A percentile compares a stretch with the other conserved stretches of the same genome.
These are phyloP conservation scores for Lampropteryx suffumata DNA, from an alignment of 2,888 invertebrate species.

Conservation along the genomic window DNA sequence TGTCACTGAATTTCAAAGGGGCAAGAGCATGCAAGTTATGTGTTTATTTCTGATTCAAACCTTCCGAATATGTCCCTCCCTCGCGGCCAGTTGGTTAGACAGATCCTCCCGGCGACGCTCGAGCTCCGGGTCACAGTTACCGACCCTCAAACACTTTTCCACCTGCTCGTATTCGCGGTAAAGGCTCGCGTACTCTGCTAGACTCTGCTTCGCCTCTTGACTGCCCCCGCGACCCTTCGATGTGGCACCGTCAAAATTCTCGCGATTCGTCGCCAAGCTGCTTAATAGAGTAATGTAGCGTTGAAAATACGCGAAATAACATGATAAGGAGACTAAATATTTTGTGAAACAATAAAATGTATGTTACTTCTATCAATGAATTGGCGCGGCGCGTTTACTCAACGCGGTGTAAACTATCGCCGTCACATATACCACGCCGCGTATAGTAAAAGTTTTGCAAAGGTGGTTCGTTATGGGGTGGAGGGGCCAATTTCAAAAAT, in stretches of 20 bases:
- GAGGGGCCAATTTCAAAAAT: too few relatives aligned
- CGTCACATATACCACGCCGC: too few relatives aligned
- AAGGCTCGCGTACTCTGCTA: slow-evolving; percentile 62
- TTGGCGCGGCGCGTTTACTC: too few relatives aligned
- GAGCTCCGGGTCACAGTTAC: slow-evolving; percentile 49
- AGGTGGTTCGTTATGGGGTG: too few relatives aligned
- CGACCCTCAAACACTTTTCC: slow-evolving; percentile 50
- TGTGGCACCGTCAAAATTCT: slow-evolving; percentile 59
- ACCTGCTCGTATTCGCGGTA: slow-evolving; percentile 65
- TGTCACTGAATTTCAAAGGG: too few relatives aligned
- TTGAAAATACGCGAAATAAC: slow-evolving; percentile 8
- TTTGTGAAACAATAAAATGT: too few relatives aligned
- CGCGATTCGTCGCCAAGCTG: slow-evolving; percentile 59
- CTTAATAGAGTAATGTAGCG: slow-evolving; percentile 40
- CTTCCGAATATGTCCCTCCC: slow-evolving; percentile 63
- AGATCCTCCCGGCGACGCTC: slow-evolving; percentile 56
- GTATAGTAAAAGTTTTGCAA: too few relatives aligned
- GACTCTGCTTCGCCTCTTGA: slow-evolving; percentile 59
- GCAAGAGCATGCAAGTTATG: too few relatives aligned
- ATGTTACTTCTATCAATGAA: too few relatives aligned
- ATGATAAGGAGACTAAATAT: background rate
- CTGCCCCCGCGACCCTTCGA: slow-evolving; percentile 56
- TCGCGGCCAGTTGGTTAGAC: slow-evolving; percentile 49
- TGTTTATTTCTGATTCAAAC: slow-evolving; percentile 33
- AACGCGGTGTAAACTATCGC: too few relatives aligned